These are phyloP conservation scores for Syrista parreyssii DNA, from an alignment of 2,888 invertebrate species.

Conservation along the genomic window DNA sequence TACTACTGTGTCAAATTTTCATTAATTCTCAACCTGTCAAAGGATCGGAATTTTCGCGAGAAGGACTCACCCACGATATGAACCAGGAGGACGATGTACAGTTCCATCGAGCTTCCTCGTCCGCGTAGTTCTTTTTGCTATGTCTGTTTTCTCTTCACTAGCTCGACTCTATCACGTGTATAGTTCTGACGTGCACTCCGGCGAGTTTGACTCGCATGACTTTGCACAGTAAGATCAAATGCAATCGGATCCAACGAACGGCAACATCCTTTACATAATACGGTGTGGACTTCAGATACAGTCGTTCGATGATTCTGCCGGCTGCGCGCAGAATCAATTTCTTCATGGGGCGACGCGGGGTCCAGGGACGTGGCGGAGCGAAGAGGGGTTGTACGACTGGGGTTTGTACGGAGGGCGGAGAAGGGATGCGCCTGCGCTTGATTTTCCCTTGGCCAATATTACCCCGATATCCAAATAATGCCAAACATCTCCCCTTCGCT, in stretches of 20 bases:
- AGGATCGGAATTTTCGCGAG: neutral
- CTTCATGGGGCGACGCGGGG: slow-evolving; percentile 29
- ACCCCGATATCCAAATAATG: slow-evolving; percentile 4
- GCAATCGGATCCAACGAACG: neutral
- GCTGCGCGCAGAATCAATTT: slow-evolving; percentile 60
- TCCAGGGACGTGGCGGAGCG: neutral
- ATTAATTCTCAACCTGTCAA: too few relatives aligned
- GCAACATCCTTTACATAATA: slow-evolving; percentile 21
- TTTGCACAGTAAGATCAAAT: neutral
- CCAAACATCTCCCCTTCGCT: neutral
- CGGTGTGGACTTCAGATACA: slow-evolving; percentile 15
- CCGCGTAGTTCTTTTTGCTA: slow-evolving; percentile 21
- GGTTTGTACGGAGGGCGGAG: neutral
- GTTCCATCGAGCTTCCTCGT: slow-evolving; percentile 49
- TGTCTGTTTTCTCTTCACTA: slow-evolving; percentile 27
- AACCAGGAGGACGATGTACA: slow-evolving; percentile 49
- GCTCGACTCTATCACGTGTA: slow-evolving; percentile 19
- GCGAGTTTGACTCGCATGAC: slow-evolving; percentile 28
- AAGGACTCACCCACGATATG: slow-evolving; percentile 44
- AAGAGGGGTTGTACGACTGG: neutral
- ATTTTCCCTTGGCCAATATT: slow-evolving; percentile 6
- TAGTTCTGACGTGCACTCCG: slow-evolving; percentile 8
- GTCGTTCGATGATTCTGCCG: slow-evolving; percentile 24
- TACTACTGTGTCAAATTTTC: too few relatives aligned
- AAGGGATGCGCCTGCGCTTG: slow-evolving; percentile 21